phyloP scores from a whole-genome alignment of 2,888 invertebrate species.

The Lepidochrysops patricia region DNA sequence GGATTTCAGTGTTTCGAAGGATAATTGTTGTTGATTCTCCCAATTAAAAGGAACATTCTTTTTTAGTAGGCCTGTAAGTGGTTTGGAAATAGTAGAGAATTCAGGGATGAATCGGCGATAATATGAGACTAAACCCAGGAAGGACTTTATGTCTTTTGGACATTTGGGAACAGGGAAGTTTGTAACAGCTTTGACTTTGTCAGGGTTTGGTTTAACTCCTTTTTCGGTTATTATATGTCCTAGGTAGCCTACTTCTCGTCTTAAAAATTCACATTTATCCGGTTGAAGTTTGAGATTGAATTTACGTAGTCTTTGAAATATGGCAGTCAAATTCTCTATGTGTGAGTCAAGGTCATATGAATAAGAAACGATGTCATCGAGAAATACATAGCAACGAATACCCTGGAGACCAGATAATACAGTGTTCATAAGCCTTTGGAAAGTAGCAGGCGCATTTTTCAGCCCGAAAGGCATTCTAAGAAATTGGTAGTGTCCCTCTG shows the following conservation, averaged over 20 bases:
- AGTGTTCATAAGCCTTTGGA: background rate
- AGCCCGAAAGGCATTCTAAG: background rate
- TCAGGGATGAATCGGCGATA: conserved; percentile 30
- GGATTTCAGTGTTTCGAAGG: no score
- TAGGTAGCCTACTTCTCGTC: background rate
- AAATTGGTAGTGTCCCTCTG: background rate
- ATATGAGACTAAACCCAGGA: no score
- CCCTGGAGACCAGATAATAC: background rate
- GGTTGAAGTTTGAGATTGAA: background rate
- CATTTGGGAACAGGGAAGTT: no score
- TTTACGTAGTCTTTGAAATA: background rate
- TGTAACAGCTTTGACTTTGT: no score
- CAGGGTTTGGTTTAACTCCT: background rate
- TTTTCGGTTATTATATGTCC: background rate
- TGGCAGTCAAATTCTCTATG: background rate
- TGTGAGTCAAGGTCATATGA: background rate
- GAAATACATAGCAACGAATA: background rate
- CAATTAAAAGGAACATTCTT: conserved; percentile 18
- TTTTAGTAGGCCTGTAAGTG: conserved; percentile 28
- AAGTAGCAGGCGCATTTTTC: no score
- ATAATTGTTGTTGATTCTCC: background rate
- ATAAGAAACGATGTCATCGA: background rate
- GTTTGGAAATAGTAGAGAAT: conserved; percentile 27
- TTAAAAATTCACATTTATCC: background rate
- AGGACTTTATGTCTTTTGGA: no score